phyloP scores from a whole-genome alignment of 2,797 vertebrate species.

The Chaenodraco wilsoni region DNA sequence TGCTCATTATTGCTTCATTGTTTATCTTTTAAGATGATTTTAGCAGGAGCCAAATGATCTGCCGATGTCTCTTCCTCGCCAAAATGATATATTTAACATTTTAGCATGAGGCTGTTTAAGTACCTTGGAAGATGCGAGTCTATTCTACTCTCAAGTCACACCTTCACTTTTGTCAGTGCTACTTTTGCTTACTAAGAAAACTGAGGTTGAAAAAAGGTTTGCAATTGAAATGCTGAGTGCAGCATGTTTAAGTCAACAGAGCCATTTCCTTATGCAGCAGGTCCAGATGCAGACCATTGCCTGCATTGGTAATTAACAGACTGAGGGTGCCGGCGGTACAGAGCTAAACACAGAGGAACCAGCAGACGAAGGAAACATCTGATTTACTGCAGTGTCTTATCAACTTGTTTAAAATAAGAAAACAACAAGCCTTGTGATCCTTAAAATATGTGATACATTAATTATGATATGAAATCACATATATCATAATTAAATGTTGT shows the following conservation, averaged over 20 bases:
- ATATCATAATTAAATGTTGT: slow-evolving; percentile 17
- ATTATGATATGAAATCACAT: slow-evolving; percentile 12
- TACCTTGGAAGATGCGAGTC: background rate
- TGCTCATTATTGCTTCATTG: background rate
- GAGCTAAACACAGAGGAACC: slow-evolving; percentile 36
- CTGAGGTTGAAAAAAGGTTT: slow-evolving; percentile 25
- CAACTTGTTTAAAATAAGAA: slow-evolving; percentile 4
- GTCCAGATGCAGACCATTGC: slow-evolving; percentile 60
- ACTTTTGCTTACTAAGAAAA: slow-evolving; percentile 25
- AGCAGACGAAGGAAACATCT: slow-evolving; percentile 21
- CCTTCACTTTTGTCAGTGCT: slow-evolving; percentile 19
- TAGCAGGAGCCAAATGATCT: background rate
- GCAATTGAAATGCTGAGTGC: slow-evolving; percentile 43
- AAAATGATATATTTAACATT: background rate
- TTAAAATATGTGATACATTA: background rate
- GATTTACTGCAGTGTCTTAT: slow-evolving; percentile 26
- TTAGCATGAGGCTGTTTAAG: background rate
- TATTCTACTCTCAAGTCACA: background rate
- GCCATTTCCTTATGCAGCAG: slow-evolving; percentile 50
- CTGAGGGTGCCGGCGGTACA: slow-evolving; percentile 23
- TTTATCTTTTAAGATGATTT: too few relatives aligned
- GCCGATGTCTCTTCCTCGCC: background rate
- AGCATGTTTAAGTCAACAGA: slow-evolving; percentile 51
- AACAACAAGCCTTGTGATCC: slow-evolving; percentile 11
- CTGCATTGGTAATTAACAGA: slow-evolving; percentile 56